Evolutionary conservation across 2,797 vertebrate genomes (phyloP).

Genomic region (Rhabdomys pumilio): DNA sequence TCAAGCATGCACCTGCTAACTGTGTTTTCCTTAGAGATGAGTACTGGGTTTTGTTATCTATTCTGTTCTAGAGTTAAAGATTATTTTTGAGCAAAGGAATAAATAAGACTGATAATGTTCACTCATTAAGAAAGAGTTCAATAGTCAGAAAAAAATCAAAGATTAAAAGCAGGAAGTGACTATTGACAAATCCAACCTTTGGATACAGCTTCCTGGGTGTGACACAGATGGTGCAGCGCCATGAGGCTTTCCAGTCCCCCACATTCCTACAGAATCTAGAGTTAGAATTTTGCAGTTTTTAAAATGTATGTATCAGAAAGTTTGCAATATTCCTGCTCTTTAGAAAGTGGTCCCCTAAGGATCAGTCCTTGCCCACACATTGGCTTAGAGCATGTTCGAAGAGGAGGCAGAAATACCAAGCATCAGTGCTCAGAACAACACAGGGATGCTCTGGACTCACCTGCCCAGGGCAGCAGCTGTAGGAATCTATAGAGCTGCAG

Average conservation of each 20-base stretch:
- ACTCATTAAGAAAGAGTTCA: neutral
- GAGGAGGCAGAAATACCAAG: neutral
- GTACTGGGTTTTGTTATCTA: neutral
- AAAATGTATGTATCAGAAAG: neutral
- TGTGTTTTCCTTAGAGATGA: neutral
- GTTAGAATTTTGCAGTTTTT: neutral
- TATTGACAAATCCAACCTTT: neutral
- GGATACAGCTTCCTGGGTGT: neutral
- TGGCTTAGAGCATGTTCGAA: no score
- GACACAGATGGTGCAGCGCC: neutral
- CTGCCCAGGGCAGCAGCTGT: neutral
- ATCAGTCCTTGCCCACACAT: constrained; percentile 41
- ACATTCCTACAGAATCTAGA: neutral
- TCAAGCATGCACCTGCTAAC: neutral
- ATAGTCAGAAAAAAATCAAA: neutral
- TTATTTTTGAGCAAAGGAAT: neutral
- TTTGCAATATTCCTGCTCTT: neutral
- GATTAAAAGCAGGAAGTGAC: neutral
- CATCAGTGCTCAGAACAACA: neutral
- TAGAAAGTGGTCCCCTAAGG: constrained; percentile 41
- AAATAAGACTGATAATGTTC: neutral
- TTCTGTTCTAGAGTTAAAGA: neutral
- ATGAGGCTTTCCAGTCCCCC: rapidly evolving
- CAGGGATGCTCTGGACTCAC: neutral
- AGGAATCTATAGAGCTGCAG: no score